These are phyloP conservation scores for Gnathonemus longibarbis DNA, from an alignment of 2,113 vertebrate genomes.

Conservation along the genomic window DNA sequence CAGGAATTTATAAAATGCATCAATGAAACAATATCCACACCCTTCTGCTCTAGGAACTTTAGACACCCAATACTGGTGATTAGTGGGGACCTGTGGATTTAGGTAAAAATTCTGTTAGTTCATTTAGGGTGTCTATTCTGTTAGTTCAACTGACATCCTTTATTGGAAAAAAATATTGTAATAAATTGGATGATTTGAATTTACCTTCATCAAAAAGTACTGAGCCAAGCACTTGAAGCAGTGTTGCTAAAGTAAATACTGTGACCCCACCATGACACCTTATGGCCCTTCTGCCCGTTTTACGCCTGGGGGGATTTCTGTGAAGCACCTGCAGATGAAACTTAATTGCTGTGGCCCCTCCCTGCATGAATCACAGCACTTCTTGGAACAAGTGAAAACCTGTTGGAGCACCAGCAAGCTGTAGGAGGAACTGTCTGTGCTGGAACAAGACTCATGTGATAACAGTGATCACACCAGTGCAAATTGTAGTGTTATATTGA, in stretches of 20 bases:
- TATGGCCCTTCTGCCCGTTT: neutral
- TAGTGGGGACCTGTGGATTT: neutral
- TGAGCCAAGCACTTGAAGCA: neutral
- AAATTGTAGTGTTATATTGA: neutral
- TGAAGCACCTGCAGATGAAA: neutral
- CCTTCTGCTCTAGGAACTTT: neutral
- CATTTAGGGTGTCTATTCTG: neutral
- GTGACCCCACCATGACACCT: neutral
- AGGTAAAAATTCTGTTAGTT: neutral
- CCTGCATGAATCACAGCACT: neutral
- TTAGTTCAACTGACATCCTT: neutral
- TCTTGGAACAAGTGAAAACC: neutral
- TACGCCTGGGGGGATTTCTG: neutral
- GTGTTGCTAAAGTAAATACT: neutral
- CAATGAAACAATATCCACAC: neutral
- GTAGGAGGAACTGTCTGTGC: neutral
- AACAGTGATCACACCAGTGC: neutral
- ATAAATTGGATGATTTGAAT: neutral
- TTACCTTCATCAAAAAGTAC: neutral
- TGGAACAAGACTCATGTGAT: neutral
- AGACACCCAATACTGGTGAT: neutral
- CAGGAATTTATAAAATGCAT: neutral
- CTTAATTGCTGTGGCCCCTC: neutral
- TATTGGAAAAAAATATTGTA: neutral
- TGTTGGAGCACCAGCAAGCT: neutral